phyloP scores from a whole-genome alignment of 2,797 vertebrate species.

The Phrynocephalus guinanensis region DNA sequence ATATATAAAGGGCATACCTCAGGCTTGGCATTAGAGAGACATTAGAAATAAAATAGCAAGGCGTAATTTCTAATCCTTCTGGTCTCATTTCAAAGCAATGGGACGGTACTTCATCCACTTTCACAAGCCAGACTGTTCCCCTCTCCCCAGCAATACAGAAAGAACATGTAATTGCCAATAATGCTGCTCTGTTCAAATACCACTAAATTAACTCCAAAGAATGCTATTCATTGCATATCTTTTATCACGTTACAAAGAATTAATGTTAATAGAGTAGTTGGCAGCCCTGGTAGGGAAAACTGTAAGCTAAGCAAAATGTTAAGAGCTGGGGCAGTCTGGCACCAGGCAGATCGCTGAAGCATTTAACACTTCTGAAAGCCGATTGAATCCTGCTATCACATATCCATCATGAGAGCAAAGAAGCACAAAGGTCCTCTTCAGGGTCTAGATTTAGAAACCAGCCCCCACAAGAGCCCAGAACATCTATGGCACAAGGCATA shows the following conservation, averaged over 20 bases:
- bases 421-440: neutral
- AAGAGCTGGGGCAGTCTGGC: neutral
- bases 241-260: constrained; percentile 32
- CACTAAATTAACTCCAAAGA: neutral
- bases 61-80: neutral
- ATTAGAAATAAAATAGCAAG: neutral
- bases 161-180: constrained; percentile 1
- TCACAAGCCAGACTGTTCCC: neutral
- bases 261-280: constrained; percentile 26
- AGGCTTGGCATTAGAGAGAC: neutral
- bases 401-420: neutral
- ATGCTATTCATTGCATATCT: neutral
- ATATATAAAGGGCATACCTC: neutral
- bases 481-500: neutral
- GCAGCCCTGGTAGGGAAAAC: constrained; percentile 13
- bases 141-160: neutral
- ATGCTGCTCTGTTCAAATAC: constrained; percentile 10
- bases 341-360: neutral
- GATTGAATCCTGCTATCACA: neutral
- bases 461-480: neutral
- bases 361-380: neutral
- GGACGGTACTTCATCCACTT: neutral
- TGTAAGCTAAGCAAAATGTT: constrained; percentile 35
- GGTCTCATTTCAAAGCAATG: neutral
- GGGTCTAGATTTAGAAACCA: neutral